Percentiles rank a stretch among this genome's conserved stretches.
phyloP scores from a whole-genome alignment of 2,888 invertebrate genomes.

The Athripsodes cinereus region DNA sequence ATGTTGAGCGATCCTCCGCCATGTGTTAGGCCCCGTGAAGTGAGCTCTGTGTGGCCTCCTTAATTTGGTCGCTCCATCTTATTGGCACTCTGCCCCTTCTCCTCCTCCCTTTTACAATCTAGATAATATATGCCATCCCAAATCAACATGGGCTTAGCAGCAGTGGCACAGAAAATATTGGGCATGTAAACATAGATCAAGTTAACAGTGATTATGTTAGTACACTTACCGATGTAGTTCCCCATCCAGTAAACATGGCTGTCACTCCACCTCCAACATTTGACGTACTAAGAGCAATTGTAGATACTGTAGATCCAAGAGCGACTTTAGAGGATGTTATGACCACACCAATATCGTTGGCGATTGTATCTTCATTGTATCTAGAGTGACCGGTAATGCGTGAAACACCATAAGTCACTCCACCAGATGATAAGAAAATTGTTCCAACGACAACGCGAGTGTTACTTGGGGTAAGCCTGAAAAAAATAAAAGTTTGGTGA shows the following conservation, averaged over 20 bases:
- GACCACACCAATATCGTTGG: slow-evolving; percentile 14
- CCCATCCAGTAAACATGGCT: background rate
- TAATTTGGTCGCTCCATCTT: too few relatives aligned
- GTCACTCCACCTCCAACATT: background rate
- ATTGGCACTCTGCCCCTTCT: too few relatives aligned
- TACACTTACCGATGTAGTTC: background rate
- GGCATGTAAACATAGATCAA: too few relatives aligned
- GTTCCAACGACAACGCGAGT: slow-evolving; percentile 31
- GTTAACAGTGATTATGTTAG: too few relatives aligned
- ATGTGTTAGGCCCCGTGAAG: too few relatives aligned
- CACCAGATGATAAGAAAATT: slow-evolving; percentile 30
- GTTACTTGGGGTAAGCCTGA: background rate
- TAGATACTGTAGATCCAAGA: slow-evolving; percentile 7
- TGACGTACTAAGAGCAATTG: slow-evolving; percentile 4
- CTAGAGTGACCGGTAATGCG: slow-evolving; percentile 6
- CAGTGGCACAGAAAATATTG: too few relatives aligned
- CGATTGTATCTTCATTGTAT: slow-evolving; percentile 5
- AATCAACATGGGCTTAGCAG: too few relatives aligned
- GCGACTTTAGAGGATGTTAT: slow-evolving; percentile 1
- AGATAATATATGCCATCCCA: too few relatives aligned
- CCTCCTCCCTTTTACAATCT: too few relatives aligned
- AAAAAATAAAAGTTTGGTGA: too few relatives aligned
- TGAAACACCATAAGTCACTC: slow-evolving; percentile 26
- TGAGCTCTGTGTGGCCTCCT: too few relatives aligned
- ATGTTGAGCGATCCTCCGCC: too few relatives aligned